Base-by-base conservation (phyloP, 1,140 invertebrate species). In the Vollenhovia emeryi region DNA sequence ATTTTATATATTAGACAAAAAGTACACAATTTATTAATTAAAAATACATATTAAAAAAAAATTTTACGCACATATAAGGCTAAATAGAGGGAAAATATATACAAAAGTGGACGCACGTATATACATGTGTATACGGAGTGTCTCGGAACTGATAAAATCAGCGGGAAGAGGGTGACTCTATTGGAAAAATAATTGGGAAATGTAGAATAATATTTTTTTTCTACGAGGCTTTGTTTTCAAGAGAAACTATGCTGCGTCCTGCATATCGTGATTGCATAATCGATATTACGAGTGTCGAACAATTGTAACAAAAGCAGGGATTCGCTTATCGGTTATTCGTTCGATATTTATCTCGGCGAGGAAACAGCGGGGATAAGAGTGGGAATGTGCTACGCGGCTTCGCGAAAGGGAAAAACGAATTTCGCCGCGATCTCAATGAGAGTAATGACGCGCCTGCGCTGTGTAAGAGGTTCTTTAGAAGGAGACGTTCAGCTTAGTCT, bases 401-500 rank as follows among this genome's bases (percentile, higher is more conserved):
- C n/a, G 30, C 5, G 48, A 55, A 71, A 50, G 55, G 48, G 18
- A 33, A 13, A 52, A 55, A 18, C 2, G 13, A 68, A 48, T 21
- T 50, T 30, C 2, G 27, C 52, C n/a, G 2, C 33, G 33, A 57
- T 57, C 3, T 74, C 30, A 55, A 50, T 73, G 36, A 33, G 24
- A 69, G 24, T 33, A 45, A 48, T 27, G 3, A 69, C 18, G 15
- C 8, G 71, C 36, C n/a, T 60, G 36, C n/a, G 1, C 27, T 76
- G 40, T 76, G 60, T 40, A 76, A 76, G 27, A 50, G 45, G 36
- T 24, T 69, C 24, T 21, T 8, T 3, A 15, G 11, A n/a, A 64
- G 74, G n/a, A 78, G 59, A 66, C 43, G 21, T 75, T 59, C n/a
- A 75, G 15, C 57, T 45, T 33, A 18, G n/a, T 78, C 18, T 21